These are phyloP conservation scores for Cairina moschata DNA, from an alignment of 2,113 vertebrate genomes.

Conservation along the genomic window DNA sequence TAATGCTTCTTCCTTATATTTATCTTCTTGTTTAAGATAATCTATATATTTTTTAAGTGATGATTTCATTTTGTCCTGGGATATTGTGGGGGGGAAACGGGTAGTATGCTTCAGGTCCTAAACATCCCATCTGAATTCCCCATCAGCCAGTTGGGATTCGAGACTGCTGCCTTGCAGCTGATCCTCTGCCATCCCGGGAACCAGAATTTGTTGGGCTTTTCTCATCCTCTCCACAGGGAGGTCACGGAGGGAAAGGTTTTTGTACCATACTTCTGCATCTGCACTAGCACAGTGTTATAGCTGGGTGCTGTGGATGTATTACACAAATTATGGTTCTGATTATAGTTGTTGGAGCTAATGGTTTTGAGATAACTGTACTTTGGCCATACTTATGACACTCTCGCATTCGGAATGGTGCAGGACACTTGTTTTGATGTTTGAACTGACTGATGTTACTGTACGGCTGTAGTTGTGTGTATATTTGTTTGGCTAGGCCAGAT, in stretches of 20 bases:
- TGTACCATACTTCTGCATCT: background rate
- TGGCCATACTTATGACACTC: background rate
- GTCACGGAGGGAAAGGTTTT: background rate
- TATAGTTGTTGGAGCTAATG: background rate
- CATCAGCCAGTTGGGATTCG: background rate
- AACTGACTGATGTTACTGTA: background rate
- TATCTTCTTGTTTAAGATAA: background rate
- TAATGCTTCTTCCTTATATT: background rate
- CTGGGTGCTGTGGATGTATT: background rate
- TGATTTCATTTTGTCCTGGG: background rate
- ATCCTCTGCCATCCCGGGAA: background rate
- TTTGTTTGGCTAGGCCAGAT: constrained; percentile 38
- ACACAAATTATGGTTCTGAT: background rate
- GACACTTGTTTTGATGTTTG: constrained; percentile 28
- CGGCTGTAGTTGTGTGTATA: background rate
- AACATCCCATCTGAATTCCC: background rate
- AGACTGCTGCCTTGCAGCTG: background rate
- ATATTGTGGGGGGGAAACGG: background rate
- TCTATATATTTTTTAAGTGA: background rate
- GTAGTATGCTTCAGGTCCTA: background rate
- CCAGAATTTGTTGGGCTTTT: background rate
- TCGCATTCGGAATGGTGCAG: background rate
- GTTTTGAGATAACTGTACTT: constrained; percentile 1
- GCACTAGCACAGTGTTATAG: rapidly evolving
- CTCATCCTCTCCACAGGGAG: background rate